Base-by-base conservation (phyloP, 2,113 vertebrate species). In the Ophthalmolycus amberensis region DNA sequence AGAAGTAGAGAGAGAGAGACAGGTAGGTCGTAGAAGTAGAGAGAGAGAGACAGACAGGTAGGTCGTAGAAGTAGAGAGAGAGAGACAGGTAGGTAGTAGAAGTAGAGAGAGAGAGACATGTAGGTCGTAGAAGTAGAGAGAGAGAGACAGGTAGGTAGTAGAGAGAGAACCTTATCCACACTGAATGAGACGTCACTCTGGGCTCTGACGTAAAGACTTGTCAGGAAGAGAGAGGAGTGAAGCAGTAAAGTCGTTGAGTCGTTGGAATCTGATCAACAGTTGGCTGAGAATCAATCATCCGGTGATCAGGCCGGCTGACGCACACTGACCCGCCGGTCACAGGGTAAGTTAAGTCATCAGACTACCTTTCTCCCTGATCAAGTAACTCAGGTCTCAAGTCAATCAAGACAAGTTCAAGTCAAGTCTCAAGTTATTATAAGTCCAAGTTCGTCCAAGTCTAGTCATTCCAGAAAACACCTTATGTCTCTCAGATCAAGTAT, bases 151-250 rank as follows among this genome's bases (percentile, higher is more conserved):
- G n/a, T n/a, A 54, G 29, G 0, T 20, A 27, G 63, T 29, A 29
- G 29, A 29, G 29, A 18, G 75, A 72, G 44, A 54, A 12, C 42
- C 11, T 10, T 44, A 29, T 29, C 29, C 29, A 29, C 29, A 29
- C 29, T 29, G 44, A 12, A 15, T 46, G 44, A 8, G 48, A 16
- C 4, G 6, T 8, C 46, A 18, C 46, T 54, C 22, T 56, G 22
- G 5, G 52, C 18, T 22, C 71, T 75, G 76, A 75, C 59, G 66
- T 66, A 81, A 7, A 25, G 62, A 83, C 65, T 59, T 82, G 88
- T 77, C 85, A 81, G 32, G 60, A 18, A 29, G 10, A 50, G 34
- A 15, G 48, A 40, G 22, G 37, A 25, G 71, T 34, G 42, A 56
- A 15, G 0, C 22, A 37, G 25, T 34, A 37, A 59, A 77, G 40